Base-by-base conservation (phyloP, 2,797 vertebrate genomes). In the Fistularia commersonii region DNA sequence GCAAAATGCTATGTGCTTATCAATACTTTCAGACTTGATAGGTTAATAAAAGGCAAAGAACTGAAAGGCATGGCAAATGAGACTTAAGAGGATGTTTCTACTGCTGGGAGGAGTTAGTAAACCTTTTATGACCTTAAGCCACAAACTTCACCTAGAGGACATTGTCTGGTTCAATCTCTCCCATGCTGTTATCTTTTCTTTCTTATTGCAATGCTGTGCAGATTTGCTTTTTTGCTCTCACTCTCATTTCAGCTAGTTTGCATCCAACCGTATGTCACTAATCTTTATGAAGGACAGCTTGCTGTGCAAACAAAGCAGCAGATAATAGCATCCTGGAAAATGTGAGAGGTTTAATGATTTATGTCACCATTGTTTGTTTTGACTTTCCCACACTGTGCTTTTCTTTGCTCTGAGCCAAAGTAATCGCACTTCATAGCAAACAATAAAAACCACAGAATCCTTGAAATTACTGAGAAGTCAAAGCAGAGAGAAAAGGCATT, bases 51-150 rank as follows among this genome's bases (percentile, higher is more conserved):
- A 44, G 23, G 23, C 4, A 45, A 35, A 15, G 11, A 13, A 48
- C 13, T 10, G 31, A 6, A 7, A 32, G 13, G 31, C 47, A 49
- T 45, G 36, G 50, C 54, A 51, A 57, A 71, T 58, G 40, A 62
- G 54, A 59, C 48, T 34, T 5, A 6, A 32, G 32, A 59, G 66
- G 63, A 70, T 36, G 23, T 60, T 54, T 65, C 45, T 23, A 7
- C 51, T 35, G 1, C 38, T 43, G 67, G 48, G 55, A 64, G 48
- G 44, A 62, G 39, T 23, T 2, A 23, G 23, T 23, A 23, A 23
- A 23, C 23, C 23, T 23, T 23, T 23, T 23, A 23, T 23, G 50
- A 61, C 43, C 50, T 46, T 36, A 36, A 32, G 31, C 10, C 11
- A 32, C 9, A 31, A 11, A 23, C 32, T 45, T 7, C 6, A 11